Evolutionary conservation across 2,888 invertebrate genomes (phyloP).

Genomic region (Torymus aiolomorphi): DNA sequence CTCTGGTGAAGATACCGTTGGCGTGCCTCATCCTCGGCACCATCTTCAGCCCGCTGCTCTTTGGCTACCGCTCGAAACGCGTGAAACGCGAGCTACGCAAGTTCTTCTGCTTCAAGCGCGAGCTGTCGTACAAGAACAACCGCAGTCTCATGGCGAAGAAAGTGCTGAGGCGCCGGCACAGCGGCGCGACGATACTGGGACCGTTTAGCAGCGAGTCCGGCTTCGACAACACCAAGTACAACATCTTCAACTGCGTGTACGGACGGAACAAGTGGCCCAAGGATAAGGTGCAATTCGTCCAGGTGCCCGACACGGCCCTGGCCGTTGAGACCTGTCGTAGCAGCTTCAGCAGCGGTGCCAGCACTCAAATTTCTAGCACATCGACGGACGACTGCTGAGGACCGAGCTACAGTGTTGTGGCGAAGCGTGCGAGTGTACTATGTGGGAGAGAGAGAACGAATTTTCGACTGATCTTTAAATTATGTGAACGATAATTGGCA

Average conservation of each 20-base stretch:
- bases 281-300: constrained; percentile 77
- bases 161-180: constrained; percentile 71
- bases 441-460: too few species aligned
- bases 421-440: too few species aligned
- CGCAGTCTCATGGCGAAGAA: constrained; percentile 76
- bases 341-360: constrained; percentile 81
- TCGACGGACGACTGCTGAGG: constrained; percentile 78
- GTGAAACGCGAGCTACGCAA: constrained; percentile 79
- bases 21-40: constrained; percentile 79
- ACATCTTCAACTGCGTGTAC: constrained; percentile 73
- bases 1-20: constrained; percentile 69
- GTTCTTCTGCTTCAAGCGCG: constrained; percentile 76
- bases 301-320: constrained; percentile 78
- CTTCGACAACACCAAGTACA: constrained; percentile 69
- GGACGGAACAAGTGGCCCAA: constrained; percentile 71
- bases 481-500: too few species aligned
- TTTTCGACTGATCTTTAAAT: too few species aligned
- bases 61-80: constrained; percentile 85
- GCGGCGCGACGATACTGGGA: constrained; percentile 63
- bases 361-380: constrained; percentile 80
- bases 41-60: constrained; percentile 84
- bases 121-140: constrained; percentile 73
- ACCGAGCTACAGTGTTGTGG: background rate
- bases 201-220: constrained; percentile 53
- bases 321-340: constrained; percentile 80